A percentile compares a stretch with the other conserved stretches of the same genome.
Conservation (phyloP, 2,888 invertebrate genomes). For the Caenorhabditis sp. region DNA sequence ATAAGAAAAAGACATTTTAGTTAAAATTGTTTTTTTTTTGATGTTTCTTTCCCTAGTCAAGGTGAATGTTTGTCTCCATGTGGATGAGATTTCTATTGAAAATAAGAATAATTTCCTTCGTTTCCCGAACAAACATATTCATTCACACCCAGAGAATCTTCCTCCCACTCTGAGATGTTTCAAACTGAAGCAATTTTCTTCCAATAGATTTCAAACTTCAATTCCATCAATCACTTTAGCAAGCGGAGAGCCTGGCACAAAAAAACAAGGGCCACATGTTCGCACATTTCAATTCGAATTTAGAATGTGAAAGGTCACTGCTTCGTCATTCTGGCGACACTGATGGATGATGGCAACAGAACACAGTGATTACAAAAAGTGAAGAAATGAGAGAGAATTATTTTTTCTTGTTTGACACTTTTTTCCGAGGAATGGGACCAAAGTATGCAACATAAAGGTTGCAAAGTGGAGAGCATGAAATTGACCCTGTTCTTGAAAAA, state of each 20-base stretch:
- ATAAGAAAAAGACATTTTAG: conserved; percentile 22
- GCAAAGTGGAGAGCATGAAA: conserved; percentile 21
- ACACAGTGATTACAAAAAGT: conserved; percentile 36
- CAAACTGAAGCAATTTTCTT: conserved; percentile 13
- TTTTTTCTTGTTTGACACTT: conserved; percentile 34
- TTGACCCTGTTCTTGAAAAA: conserved; percentile 14
- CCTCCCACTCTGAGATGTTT: conserved; percentile 3
- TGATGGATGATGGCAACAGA: conserved; percentile 59
- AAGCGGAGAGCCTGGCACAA: conserved; percentile 47
- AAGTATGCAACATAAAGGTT: conserved; percentile 10
- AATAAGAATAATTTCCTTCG: not conserved
- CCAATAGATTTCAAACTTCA: conserved; percentile 47
- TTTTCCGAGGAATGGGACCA: conserved; percentile 1
- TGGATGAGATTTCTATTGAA: conserved; percentile 23
- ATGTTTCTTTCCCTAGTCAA: conserved; percentile 45
- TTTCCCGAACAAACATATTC: not conserved
- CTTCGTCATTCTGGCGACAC: conserved; percentile 31
- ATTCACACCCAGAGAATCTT: too few species aligned
- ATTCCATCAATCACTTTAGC: conserved; percentile 49
- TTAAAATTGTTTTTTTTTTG: conserved; percentile 3
- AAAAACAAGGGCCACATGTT: conserved; percentile 58
- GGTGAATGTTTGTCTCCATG: conserved; percentile 25
- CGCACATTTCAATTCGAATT: conserved; percentile 54
- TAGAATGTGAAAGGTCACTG: conserved; percentile 52
- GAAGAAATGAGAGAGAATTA: conserved; percentile 11